Conservation (phyloP, 2,888 invertebrate species). For the Nysson spinosus region DNA sequence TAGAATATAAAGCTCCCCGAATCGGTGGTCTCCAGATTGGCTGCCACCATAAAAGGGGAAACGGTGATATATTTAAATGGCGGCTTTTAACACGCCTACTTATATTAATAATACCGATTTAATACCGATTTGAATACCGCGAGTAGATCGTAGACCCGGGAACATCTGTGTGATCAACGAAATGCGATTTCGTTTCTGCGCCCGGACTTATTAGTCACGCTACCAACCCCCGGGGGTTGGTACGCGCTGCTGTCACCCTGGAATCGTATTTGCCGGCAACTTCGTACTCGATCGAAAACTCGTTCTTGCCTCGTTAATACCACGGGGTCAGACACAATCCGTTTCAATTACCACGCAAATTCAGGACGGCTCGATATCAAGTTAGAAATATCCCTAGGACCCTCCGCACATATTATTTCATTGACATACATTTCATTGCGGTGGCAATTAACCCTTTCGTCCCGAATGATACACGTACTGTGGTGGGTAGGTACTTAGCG, state of each 20-base stretch:
- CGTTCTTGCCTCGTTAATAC: constrained; percentile 56
- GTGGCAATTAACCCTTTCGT: constrained; percentile 4
- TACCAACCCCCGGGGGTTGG: constrained; percentile 28
- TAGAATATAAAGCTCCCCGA: too few species aligned
- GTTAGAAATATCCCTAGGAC: constrained; percentile 21
- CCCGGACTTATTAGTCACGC: constrained; percentile 57
- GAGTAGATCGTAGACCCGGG: constrained; percentile 35
- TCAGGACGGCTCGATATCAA: constrained; percentile 43
- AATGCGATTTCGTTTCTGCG: constrained; percentile 51
- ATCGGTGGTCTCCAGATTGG: too few species aligned
- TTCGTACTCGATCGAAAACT: constrained; percentile 53
- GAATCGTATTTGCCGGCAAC: constrained; percentile 53
- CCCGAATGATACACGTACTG: neutral
- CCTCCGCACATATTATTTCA: constrained; percentile 38
- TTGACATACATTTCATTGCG: constrained; percentile 4
- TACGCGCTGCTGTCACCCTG: constrained; percentile 48
- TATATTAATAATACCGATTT: constrained; percentile 25
- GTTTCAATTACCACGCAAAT: constrained; percentile 50
- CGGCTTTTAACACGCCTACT: too few species aligned
- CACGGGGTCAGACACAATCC: constrained; percentile 54
- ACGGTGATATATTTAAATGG: too few species aligned
- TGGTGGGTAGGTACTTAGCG: too few species aligned
- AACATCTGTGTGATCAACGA: constrained; percentile 56
- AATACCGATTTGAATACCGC: constrained; percentile 19
- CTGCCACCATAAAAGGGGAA: too few species aligned